Base-by-base conservation (phyloP, 1,140 invertebrate species). In the Drosophila simulans region DNA sequence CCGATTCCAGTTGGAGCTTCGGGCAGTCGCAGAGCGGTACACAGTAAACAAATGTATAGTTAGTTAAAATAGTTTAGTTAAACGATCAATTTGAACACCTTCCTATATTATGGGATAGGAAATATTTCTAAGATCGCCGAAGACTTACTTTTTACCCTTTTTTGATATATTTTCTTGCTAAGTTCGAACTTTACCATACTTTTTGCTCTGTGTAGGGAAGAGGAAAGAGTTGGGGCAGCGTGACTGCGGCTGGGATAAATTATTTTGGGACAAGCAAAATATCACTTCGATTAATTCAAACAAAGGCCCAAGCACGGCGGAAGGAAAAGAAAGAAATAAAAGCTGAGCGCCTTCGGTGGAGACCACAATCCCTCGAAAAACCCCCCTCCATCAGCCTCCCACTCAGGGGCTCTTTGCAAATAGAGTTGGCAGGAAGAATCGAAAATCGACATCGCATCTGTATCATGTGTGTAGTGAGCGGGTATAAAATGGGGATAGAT, bases 271-370 rank as follows among this genome's bases (percentile, higher is more conserved):
- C 84, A 89, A 89, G 84, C 80, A 89, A 89, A 89, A 89, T 89
- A 89, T 89, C 84, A 89, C 84, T 89, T 89, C 84, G 84, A 89
- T 89, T 89, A 89, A 89, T 89, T 88, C 79, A 88, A 88, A 88
- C 84, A 88, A 88, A 88, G 79, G 71, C 65, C 48, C 73, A 65
- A 39, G 73, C 64, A 46, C 65, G 53, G 13, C 13, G 31, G 2
- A 11, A 25, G 31, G 4, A 49, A 31, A 17, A 15, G 2, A 17
- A 11, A 15, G 31, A 31, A 49, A 31, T n/a, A 15, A 25, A 46
- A 48, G 39, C 34, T 53, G 39, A 66, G 20, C 37, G 64, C 31
- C 34, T 22, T 17, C 25, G 34, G 40, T 37, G 10, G 27, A 4
- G 46, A 2, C 20, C 20, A 3, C 46, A 15, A 22, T n/a, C 22